Evolutionary conservation across 2,113 vertebrate species (phyloP), one percentile per base, ranked within the genome.

Genomic region (Taurulus bubalis): DNA sequence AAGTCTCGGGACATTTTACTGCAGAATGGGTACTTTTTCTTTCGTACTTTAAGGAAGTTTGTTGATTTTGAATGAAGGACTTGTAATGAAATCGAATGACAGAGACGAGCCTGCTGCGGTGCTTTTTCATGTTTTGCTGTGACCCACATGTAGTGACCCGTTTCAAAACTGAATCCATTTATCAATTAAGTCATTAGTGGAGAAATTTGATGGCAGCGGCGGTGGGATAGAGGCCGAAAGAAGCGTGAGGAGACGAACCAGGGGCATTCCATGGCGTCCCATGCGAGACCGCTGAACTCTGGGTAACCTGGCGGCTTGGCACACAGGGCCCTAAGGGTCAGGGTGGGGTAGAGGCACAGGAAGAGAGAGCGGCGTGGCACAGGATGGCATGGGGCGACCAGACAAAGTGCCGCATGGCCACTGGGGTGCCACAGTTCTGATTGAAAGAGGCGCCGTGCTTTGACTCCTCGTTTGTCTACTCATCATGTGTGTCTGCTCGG

Each of bases 261-360:
- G 75, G 26, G 77, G 68, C 70, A 84, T 84, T 89, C 77, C 63
- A 49, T 62, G 65, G 34, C n/a, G 72, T 64, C 76, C 82, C 75
- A 83, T 87, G 81, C 81, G 58, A 89, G 86, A 89, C 83, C 38
- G 18, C 18, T 92, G 92, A 93, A 93, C 92, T 91, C 67, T 92
- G 82, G 67, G 79, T 91, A 89, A 91, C 89, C 90, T 73, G 74
- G 45, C 10, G 49, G 65, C 64, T 86, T 87, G 83, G 89, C 82
- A 82, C 83, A 38, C 26, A 6, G 26, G n/a, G 66, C 36, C 72
- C 64, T 42, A 51, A 66, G 68, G 85, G 66, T 85, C 84, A 64
- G 74, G 56, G 71, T 68, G 62, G 80, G 65, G 71, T 58, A 70
- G 28, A 20, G 68, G 64, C 63, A 66, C 55, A 74, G 72, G 80